phyloP scores from a whole-genome alignment of 92 coral and sea anemone species.

The Phymanthus crucifer region DNA sequence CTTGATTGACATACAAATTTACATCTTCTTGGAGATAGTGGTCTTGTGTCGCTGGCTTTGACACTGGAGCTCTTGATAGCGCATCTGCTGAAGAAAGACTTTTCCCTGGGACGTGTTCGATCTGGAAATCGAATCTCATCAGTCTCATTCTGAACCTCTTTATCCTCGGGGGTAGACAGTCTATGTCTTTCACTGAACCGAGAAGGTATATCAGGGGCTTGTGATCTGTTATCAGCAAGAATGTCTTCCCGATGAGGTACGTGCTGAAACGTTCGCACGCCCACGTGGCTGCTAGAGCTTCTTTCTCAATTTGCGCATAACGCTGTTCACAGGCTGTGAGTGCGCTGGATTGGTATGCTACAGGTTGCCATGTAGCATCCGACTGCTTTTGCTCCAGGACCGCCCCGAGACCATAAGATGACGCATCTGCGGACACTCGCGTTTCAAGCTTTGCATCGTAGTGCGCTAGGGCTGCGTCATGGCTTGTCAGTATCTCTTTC shows the following conservation, averaged over 20 bases:
- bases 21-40: constrained; percentile 19
- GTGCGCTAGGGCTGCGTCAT: constrained; percentile 29
- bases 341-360: too few relatives aligned
- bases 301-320: constrained; percentile 39
- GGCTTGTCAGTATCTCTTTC: constrained; percentile 29
- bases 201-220: constrained; percentile 39
- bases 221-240: constrained; percentile 32
- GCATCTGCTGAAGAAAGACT: constrained; percentile 22
- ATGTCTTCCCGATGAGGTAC: too few relatives aligned
- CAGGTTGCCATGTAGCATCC: not conserved
- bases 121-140: constrained; percentile 30
- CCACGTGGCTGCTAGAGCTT: constrained; percentile 35
- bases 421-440: constrained; percentile 37
- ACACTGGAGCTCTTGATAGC: constrained; percentile 29
- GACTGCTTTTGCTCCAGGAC: constrained; percentile 11
- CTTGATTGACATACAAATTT: constrained; percentile 24
- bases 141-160: constrained; percentile 34
- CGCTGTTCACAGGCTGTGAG: constrained; percentile 27
- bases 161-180: constrained; percentile 32
- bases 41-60: constrained; percentile 16
- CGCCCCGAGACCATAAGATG: constrained; percentile 23
- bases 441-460: constrained; percentile 24
- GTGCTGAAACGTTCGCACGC: constrained; percentile 49
- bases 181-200: constrained; percentile 33
- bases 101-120: constrained; percentile 33